Evolutionary conservation across 2,888 invertebrate genomes (phyloP).

Genomic region (Poecilus cupreus): DNA sequence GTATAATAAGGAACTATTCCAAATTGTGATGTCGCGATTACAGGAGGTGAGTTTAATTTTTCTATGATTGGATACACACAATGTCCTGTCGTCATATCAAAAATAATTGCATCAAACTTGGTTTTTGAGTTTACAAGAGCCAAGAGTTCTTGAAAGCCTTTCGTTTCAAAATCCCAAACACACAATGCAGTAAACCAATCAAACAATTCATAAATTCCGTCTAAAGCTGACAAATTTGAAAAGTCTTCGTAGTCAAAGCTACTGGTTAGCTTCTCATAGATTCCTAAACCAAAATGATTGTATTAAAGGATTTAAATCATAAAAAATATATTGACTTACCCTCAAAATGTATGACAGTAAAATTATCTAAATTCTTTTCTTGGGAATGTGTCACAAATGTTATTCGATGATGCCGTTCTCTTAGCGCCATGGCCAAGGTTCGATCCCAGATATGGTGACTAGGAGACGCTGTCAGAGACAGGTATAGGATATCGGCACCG

Average conservation of each 20-base stretch:
- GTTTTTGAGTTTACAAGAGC: background rate
- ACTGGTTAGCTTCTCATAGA: background rate
- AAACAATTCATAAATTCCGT: background rate
- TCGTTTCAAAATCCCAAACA: constrained; percentile 7
- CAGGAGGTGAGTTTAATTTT: constrained; percentile 24
- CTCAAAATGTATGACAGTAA: constrained; percentile 60
- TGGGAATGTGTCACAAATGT: constrained; percentile 59
- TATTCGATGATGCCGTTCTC: constrained; percentile 60
- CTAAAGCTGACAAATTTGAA: background rate
- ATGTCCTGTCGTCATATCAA: constrained; percentile 36
- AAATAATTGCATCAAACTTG: constrained; percentile 43
- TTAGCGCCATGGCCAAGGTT: constrained; percentile 58
- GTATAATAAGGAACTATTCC: background rate
- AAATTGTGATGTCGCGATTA: constrained; percentile 31
- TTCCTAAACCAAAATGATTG: background rate
- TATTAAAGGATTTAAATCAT: background rate
- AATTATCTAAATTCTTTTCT: constrained; percentile 52
- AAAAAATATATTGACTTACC: constrained; percentile 54
- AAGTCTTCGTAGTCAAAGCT: background rate
- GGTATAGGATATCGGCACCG: constrained; percentile 60
- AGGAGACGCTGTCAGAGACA: constrained; percentile 58
- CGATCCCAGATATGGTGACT: constrained; percentile 62
- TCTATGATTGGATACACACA: constrained; percentile 48
- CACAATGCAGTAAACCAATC: background rate
- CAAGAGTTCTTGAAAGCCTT: constrained; percentile 5